phyloP scores from a whole-genome alignment of 2,113 vertebrate species.

The Alaudala cheleensis region DNA sequence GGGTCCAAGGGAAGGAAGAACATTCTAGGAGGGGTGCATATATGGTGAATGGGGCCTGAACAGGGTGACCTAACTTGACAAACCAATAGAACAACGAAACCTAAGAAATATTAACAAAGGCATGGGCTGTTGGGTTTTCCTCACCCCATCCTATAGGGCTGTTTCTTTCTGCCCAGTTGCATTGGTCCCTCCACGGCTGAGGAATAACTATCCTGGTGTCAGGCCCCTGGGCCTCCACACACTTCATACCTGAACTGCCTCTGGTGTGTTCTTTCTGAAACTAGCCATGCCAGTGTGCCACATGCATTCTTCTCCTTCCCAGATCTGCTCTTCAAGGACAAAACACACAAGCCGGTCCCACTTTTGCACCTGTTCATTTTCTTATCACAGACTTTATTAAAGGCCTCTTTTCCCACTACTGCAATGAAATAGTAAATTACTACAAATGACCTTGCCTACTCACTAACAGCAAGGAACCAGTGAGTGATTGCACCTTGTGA shows the following conservation, averaged over 20 bases:
- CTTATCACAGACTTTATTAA: background rate
- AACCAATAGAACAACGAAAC: too few species aligned
- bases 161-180: too few species aligned
- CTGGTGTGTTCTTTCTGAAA: background rate
- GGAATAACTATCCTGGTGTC: too few species aligned
- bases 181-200: too few species aligned
- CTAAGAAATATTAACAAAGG: too few species aligned
- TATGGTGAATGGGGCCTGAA: too few species aligned
- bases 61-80: too few species aligned
- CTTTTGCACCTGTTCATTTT: constrained; percentile 16
- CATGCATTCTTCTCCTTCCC: background rate
- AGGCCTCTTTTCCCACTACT: background rate
- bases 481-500: background rate
- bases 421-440: background rate
- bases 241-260: background rate
- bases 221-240: too few species aligned
- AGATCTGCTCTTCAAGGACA: background rate
- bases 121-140: too few species aligned
- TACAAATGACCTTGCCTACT: background rate
- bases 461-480: background rate
- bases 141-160: too few species aligned
- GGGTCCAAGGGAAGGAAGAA: too few species aligned
- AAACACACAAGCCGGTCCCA: background rate
- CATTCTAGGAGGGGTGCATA: too few species aligned
- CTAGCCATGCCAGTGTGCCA: background rate